Evolutionary conservation across 2,797 vertebrate species (phyloP).

Genomic region (Lepidocolaptes lacrymiger): DNA sequence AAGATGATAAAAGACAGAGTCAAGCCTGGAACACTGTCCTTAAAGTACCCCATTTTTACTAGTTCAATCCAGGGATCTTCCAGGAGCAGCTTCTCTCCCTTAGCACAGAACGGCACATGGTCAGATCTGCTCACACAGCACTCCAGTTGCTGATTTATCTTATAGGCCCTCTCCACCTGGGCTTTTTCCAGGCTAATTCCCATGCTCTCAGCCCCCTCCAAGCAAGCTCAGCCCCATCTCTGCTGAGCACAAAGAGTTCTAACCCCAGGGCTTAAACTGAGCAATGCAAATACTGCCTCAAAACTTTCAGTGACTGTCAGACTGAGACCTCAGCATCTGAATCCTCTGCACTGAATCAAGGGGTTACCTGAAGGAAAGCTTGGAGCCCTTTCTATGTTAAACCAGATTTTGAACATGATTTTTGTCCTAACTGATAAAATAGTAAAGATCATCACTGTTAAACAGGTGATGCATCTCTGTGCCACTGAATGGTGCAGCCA

Average conservation of each 20-base stretch:
- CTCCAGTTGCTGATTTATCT: neutral
- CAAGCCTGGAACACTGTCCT: constrained; percentile 71
- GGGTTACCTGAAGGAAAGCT: neutral
- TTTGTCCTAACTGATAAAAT: neutral
- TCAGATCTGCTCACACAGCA: neutral
- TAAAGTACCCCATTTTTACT: constrained; percentile 38
- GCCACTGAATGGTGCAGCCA: neutral
- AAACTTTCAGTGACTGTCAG: neutral
- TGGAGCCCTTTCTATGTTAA: rapidly evolving
- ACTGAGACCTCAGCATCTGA: neutral
- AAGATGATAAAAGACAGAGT: constrained; percentile 72
- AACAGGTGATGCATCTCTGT: no score
- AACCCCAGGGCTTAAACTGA: neutral
- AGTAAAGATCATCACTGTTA: neutral
- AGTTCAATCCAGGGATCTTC: neutral
- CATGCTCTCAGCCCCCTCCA: neutral
- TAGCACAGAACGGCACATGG: neutral
- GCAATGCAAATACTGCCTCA: neutral
- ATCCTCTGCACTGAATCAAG: neutral
- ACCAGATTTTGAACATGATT: neutral
- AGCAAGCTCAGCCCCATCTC: neutral
- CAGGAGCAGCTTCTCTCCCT: neutral
- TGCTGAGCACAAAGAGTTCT: neutral
- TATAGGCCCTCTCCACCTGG: neutral
- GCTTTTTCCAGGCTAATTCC: neutral